Percentiles rank a stretch among this genome's conserved stretches.
Conservation (phyloP, 2,888 invertebrate species). For the Ceraclea dissimilis region DNA sequence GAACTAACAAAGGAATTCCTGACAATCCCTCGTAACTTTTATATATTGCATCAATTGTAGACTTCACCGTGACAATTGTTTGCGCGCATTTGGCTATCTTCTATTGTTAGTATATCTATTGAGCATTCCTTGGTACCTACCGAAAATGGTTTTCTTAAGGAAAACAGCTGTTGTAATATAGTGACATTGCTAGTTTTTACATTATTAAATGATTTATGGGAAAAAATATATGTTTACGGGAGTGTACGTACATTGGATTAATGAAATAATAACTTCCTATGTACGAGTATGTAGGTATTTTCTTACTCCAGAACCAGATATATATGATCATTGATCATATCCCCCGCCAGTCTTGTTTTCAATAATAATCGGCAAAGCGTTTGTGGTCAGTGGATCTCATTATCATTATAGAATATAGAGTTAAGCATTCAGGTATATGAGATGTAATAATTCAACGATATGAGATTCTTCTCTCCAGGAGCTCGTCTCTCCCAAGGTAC, state of each 20-base stretch:
- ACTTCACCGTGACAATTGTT: slow-evolving; percentile 24
- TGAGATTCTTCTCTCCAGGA: slow-evolving; percentile 11
- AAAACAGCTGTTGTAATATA: too few relatives aligned
- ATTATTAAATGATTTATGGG: too few relatives aligned
- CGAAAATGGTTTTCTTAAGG: too few relatives aligned
- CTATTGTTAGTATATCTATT: slow-evolving; percentile 4
- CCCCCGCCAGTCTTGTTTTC: slow-evolving; percentile 10
- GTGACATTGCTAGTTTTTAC: too few relatives aligned
- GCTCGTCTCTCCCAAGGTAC: slow-evolving; percentile 10
- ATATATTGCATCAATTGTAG: slow-evolving; percentile 16
- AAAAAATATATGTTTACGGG: too few relatives aligned
- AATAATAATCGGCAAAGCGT: slow-evolving; percentile 16
- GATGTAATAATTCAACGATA: slow-evolving; percentile 15
- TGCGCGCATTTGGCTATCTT: slow-evolving; percentile 15
- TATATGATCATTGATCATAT: neutral
- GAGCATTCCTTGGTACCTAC: too few relatives aligned
- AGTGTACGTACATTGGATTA: too few relatives aligned
- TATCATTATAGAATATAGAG: slow-evolving; percentile 11
- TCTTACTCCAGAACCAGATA: too few relatives aligned
- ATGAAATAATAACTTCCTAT: too few relatives aligned
- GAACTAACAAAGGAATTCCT: slow-evolving; percentile 25
- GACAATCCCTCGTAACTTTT: slow-evolving; percentile 18
- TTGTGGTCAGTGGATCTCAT: slow-evolving; percentile 17
- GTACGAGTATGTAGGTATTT: too few relatives aligned
- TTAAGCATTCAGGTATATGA: slow-evolving; percentile 6